Percentiles rank a stretch among this genome's conserved stretches.
Evolutionary conservation across 2,113 vertebrate genomes (phyloP).

Genomic region (Anolis carolinensis): DNA sequence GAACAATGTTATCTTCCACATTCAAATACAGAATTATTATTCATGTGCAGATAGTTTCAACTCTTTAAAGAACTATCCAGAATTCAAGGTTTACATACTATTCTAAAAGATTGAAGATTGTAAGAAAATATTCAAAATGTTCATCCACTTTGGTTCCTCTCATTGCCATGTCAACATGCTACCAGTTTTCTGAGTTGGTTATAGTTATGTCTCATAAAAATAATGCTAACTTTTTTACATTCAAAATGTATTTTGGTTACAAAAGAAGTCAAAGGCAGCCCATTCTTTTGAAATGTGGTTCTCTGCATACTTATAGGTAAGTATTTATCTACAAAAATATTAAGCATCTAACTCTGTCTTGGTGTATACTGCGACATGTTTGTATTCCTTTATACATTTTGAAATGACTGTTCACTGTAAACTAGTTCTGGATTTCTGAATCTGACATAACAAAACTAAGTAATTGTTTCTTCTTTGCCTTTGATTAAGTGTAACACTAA

Average conservation of each 20-base stretch:
- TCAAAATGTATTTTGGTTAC: not conserved
- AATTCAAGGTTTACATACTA: slow-evolving; percentile 7
- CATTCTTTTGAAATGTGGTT: not conserved
- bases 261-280: not conserved
- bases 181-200: not conserved
- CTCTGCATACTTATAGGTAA: not conserved
- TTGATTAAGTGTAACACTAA: not conserved
- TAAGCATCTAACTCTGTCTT: not conserved
- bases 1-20: slow-evolving; percentile 34
- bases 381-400: not conserved
- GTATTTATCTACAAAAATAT: not conserved
- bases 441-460: not conserved
- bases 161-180: not conserved
- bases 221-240: not conserved
- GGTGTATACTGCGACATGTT: not conserved
- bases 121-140: not conserved
- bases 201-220: not conserved
- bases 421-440: slow-evolving; percentile 2
- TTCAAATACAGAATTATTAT: slow-evolving; percentile 18
- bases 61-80: not conserved
- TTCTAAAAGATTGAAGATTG: not conserved
- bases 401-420: not conserved
- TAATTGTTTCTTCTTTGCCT: not conserved
- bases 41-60: slow-evolving; percentile 24
- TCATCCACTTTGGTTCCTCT: not conserved